Evolutionary conservation across 2,888 invertebrate species (phyloP).

Genomic region (Pseudococcus longispinus): DNA sequence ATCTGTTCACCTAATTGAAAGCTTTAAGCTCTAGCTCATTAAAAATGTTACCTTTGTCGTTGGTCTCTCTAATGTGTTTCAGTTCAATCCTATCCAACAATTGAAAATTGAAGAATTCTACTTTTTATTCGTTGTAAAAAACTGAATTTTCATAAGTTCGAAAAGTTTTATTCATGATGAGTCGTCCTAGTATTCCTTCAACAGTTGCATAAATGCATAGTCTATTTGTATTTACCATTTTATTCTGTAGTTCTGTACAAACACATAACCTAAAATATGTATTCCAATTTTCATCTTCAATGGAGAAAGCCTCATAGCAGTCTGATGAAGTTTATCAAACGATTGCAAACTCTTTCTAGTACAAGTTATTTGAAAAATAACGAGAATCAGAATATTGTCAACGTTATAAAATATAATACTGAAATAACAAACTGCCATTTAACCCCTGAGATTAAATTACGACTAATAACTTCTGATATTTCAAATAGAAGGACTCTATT

Average conservation of each 20-base stretch:
- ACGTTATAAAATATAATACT: not conserved
- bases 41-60: not conserved
- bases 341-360: not conserved
- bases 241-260: too few relatives aligned
- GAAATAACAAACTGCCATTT: conserved; percentile 63
- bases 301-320: not conserved
- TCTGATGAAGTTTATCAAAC: not conserved
- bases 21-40: not conserved
- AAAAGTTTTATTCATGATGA: too few relatives aligned
- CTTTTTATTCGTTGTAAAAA: too few relatives aligned
- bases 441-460: conserved; percentile 71
- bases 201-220: not conserved
- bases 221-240: not conserved
- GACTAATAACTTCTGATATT: conserved; percentile 71
- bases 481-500: conserved; percentile 67
- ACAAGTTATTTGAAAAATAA: not conserved
- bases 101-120: too few relatives aligned
- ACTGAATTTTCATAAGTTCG: too few relatives aligned
- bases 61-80: not conserved
- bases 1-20: not conserved
- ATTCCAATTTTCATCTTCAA: not conserved
- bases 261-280: not conserved
- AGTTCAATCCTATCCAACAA: too few relatives aligned
- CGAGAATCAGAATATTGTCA: not conserved
- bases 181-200: too few relatives aligned